Evolutionary conservation across 2,113 vertebrate genomes (phyloP), one percentile per base, ranked within the genome.

Genomic region (Barbus barbus): DNA sequence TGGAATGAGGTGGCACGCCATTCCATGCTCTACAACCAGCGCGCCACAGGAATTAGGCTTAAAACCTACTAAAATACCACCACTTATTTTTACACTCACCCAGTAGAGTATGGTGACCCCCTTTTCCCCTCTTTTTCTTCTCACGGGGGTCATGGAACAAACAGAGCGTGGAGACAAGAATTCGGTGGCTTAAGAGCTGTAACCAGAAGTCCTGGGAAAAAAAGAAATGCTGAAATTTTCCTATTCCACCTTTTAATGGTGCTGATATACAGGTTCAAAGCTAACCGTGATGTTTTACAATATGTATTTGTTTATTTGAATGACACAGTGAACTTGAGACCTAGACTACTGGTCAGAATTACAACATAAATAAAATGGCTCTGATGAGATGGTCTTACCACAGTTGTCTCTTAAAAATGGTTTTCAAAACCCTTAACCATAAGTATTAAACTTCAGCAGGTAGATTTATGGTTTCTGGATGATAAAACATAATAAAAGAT

Each of bases 171-270:
- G 63, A 79, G 80, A 81, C 48, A 69, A 33, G 51, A 67, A 38
- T 76, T 61, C 9, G 41, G 76, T 31, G 78, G 78, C 82, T 79
- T 73, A 76, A 36, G 18, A 72, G 80, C 56, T 82, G 80, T 85
- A 86, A 85, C 80, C 80, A 84, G 83, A 79, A 88, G 78, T 72
- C 83, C 77, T 88, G 87, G 80, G 76, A 81, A 88, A 83, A 71
- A 56, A 31, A 4, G 1, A 41, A 78, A 78, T 61, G 31, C 12
- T 58, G 31, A 18, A 22, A 46, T 46, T 44, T 63, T 79, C 58
- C n/a, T 79, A 26, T 79, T 65, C 38, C 24, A 28, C 9, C 16
- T 65, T 65, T 80, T 31, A 22, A 41, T 38, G 31, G 13, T 48
- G 26, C 16, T 20, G 24, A 65, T 46, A 20, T 22, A 31, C 1